Evolutionary conservation across 2,113 vertebrate genomes (phyloP), one percentile per base, ranked within the genome.

Genomic region (Rhipidura dahli): DNA sequence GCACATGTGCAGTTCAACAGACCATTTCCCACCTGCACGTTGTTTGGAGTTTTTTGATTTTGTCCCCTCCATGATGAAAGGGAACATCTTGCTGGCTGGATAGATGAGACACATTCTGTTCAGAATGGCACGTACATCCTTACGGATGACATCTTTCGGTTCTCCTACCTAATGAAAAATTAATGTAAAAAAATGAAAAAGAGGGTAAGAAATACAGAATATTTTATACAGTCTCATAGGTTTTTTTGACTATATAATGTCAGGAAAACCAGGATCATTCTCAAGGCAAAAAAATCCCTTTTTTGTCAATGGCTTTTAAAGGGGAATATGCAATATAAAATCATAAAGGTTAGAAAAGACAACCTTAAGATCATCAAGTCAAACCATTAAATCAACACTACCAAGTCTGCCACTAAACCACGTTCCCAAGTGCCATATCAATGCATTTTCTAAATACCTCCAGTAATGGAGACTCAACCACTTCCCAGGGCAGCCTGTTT

Each of bases 21-120:
- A 37, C 24, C 37, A 45, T 93, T 76, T 71, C 97, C 83, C 72
- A 99, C 99, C 99, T 95, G 99, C 98, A 98, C 99, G 98, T 78
- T 99, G 99, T 91, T 99, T 99, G 57, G 99, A 99, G 96, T 99
- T 99, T 96, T 99, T 99, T 16, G 99, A 99, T 96, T 99, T 99
- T 15, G 99, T 99, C 35, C 99, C 99, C 40, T 99, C 99, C 99
- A 99, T 99, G 50, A 99, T 98, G 91, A 99, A 99, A 59, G 98
- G 98, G 88, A 99, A 99, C 98, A 99, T 98, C 97, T 99, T 99
- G 97, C 99, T 99, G 63, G 99, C 99, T 79, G 99, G 99, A 95
- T 99, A 99, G 92, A 99, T 98, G 89, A 99, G 98, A 97, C 99
- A 99, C 97, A 99, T 97, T 98, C 99, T 99, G 94, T 98, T 97